Conservation (phyloP, 2,888 invertebrate genomes). For the Drosophila monieri region DNA sequence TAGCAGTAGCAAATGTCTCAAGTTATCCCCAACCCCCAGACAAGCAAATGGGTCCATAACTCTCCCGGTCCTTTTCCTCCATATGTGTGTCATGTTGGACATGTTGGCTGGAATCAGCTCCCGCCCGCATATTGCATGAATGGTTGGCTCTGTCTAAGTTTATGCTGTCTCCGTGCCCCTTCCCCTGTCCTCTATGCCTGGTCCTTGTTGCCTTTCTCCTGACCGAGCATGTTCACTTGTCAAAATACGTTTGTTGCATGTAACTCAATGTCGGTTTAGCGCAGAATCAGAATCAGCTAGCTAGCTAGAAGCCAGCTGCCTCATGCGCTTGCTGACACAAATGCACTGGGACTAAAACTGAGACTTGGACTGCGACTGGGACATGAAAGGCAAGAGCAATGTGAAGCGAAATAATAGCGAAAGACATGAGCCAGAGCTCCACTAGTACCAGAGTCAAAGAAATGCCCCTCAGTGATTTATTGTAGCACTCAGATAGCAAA, state of each 20-base stretch:
- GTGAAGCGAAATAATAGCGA: conserved; percentile 73
- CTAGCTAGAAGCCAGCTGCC: conserved; percentile 60
- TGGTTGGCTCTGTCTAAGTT: conserved; percentile 27
- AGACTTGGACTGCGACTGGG: conserved; percentile 47
- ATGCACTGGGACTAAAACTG: conserved; percentile 61
- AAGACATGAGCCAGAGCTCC: conserved; percentile 58
- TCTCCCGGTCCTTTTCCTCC: conserved; percentile 44
- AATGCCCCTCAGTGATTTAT: conserved; percentile 74
- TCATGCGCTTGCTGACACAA: conserved; percentile 70
- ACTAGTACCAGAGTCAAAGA: conserved; percentile 45
- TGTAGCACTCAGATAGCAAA: conserved; percentile 56
- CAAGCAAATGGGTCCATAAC: conserved; percentile 71
- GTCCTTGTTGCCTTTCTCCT: conserved; percentile 32
- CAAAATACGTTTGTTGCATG: conserved; percentile 76
- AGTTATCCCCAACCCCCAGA: conserved; percentile 28
- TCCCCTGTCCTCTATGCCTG: conserved; percentile 9
- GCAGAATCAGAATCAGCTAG: conserved; percentile 19
- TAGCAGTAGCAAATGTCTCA: conserved; percentile 42
- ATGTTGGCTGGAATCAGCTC: conserved; percentile 68
- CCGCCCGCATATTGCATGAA: conserved; percentile 63
- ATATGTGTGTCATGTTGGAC: conserved; percentile 70
- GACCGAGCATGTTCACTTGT: conserved; percentile 73
- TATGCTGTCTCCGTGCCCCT: neutral
- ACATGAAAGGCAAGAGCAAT: conserved; percentile 73
- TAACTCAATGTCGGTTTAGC: conserved; percentile 76